Evolutionary conservation across 2,113 vertebrate genomes (phyloP), one percentile per base, ranked within the genome.

Genomic region (Anser cygnoides): DNA sequence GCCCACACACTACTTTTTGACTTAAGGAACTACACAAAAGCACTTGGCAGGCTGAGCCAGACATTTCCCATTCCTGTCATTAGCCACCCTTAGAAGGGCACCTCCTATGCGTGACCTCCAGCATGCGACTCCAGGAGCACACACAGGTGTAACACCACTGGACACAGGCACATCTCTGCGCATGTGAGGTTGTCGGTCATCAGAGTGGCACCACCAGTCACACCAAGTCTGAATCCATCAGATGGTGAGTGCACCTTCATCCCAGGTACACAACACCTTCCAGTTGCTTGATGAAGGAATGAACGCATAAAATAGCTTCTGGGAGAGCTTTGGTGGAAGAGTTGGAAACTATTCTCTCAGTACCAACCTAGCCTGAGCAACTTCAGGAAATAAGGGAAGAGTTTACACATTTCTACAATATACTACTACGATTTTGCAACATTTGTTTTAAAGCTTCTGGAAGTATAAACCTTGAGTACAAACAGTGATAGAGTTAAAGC

Each of bases 1-100:
- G 0, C 28, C 4, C 6, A 61, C 28, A 57, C 37, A 41, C 17
- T 8, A 58, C 13, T 70, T 29, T 33, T 79, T 0, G 0, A 37
- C 39, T 66, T n/a, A 33, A 71, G 41, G 15, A 87, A 62, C 26
- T 18, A 31, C 33, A 71, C 0, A 3, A 23, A n/a, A 1, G 1
- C 10, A 54, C 0, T 1, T 16, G 19, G 31, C 46, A 90, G 46
- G 17, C 28, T 29, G 50, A 66, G 7, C 31, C 26, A 9, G 18
- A 20, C 13, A 37, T 33, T 41, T 52, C n/a, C 49, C 43, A 16
- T 23, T 63, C 57, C 57, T 49, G 18, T n/a, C 18, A 22, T 54
- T 25, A 33, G 2, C 11, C 41, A 22, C 54, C 39, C 39, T 43
- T 70, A 17, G n/a, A 66, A 44, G 15, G 15, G 52, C 43, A 46